A percentile compares a stretch with the other conserved stretches of the same genome.
These are phyloP conservation scores for Spermophilus dauricus DNA, from an alignment of 2,113 vertebrate genomes.

Conservation along the genomic window DNA sequence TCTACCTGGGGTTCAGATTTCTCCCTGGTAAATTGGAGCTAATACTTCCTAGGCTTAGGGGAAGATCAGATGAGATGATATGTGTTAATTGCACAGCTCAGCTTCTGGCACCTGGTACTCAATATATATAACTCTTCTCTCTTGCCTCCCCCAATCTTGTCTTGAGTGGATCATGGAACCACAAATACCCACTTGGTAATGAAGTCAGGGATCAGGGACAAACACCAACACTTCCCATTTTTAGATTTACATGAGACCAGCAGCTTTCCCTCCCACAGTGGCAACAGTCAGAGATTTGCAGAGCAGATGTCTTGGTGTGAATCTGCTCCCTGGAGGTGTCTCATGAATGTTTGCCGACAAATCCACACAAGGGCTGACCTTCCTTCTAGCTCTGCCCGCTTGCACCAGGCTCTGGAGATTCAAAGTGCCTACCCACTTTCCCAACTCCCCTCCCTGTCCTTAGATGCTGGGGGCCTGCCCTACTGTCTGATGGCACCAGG, in stretches of 20 bases:
- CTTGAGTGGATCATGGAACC: neutral
- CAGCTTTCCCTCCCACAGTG: constrained; percentile 66
- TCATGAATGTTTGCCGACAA: constrained; percentile 71
- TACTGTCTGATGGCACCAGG: neutral
- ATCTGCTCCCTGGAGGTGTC: constrained; percentile 53
- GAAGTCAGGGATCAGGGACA: constrained; percentile 1
- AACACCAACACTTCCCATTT: constrained; percentile 47
- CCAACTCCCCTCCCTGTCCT: neutral
- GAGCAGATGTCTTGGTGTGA: constrained; percentile 79
- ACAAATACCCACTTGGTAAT: constrained; percentile 59
- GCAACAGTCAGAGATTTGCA: constrained; percentile 25
- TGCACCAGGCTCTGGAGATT: neutral
- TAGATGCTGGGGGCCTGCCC: neutral
- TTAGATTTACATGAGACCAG: constrained; percentile 49
- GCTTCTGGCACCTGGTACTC: neutral
- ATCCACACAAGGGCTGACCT: constrained; percentile 35
- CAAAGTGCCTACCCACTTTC: neutral
- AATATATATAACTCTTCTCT: neutral
- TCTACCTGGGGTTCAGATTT: constrained; percentile 18
- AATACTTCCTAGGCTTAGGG: neutral
- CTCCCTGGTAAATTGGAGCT: neutral
- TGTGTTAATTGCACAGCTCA: neutral
- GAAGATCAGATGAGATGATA: constrained; percentile 17
- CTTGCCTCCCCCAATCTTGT: neutral
- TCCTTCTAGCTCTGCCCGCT: constrained; percentile 51